Conservation (phyloP, 2,888 invertebrate species). For the Archaeoteleia sp. region DNA sequence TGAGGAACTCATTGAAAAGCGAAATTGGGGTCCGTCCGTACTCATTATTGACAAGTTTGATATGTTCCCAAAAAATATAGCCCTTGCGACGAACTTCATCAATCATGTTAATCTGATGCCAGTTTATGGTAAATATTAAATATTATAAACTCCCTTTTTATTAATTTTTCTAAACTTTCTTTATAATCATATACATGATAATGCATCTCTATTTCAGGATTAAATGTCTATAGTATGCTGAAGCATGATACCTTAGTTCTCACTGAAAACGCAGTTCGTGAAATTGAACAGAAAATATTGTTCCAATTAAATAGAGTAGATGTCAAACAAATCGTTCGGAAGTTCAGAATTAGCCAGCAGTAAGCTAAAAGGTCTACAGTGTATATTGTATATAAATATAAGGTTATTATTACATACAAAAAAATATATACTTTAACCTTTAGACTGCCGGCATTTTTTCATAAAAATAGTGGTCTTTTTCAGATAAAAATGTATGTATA, state of each 20-base stretch:
- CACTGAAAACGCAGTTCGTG: slow-evolving; percentile 88
- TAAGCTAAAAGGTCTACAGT: no score
- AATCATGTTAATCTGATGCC: slow-evolving; percentile 95
- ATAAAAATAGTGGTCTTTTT: no score
- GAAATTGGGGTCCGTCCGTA: slow-evolving; percentile 98
- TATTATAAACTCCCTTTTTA: slow-evolving; percentile 1
- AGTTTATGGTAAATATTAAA: slow-evolving; percentile 81
- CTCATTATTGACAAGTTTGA: slow-evolving; percentile 95
- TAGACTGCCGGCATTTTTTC: no score
- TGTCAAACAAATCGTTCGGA: no score
- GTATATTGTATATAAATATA: no score
- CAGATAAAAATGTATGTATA: no score
- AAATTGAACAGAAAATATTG: slow-evolving; percentile 87
- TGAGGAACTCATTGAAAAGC: slow-evolving; percentile 84
- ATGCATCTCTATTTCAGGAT: slow-evolving; percentile 72
- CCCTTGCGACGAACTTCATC: slow-evolving; percentile 86
- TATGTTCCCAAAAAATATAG: slow-evolving; percentile 91
- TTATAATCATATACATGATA: neutral
- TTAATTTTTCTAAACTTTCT: neutral
- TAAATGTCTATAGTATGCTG: slow-evolving; percentile 97
- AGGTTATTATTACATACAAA: no score
- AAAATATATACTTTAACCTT: no score
- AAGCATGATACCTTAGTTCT: slow-evolving; percentile 96
- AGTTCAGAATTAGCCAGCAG: no score
- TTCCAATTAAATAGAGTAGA: slow-evolving; percentile 81